phyloP scores from a whole-genome alignment of 2,888 invertebrate genomes.

The Ormyrus labotus region DNA sequence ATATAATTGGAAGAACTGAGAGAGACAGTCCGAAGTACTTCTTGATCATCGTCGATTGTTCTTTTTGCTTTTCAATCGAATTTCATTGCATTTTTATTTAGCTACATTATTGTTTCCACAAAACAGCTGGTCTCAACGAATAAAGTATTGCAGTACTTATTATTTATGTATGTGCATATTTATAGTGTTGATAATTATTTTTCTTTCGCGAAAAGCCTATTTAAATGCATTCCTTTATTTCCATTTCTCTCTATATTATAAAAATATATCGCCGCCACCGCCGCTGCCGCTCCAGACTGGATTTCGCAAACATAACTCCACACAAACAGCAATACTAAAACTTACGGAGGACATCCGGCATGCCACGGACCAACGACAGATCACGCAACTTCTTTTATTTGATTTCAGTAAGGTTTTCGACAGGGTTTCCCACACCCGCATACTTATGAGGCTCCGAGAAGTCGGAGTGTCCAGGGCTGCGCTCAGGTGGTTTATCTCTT shows the following conservation, averaged over 20 bases:
- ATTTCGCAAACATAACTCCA: no score
- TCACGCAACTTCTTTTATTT: no score
- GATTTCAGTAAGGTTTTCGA: no score
- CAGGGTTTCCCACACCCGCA: no score
- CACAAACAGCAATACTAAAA: no score
- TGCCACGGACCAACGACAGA: no score
- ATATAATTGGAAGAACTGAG: slow-evolving; percentile 49
- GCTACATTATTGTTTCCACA: background rate
- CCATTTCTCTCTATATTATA: background rate
- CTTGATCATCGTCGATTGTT: slow-evolving; percentile 7
- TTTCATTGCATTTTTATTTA: slow-evolving; percentile 4
- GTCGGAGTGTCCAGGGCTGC: no score
- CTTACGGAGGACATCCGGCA: no score
- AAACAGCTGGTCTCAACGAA: slow-evolving; percentile 9
- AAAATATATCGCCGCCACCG: no score
- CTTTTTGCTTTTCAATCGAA: background rate
- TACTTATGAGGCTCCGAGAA: no score
- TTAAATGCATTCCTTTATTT: slow-evolving; percentile 30
- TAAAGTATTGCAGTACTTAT: slow-evolving; percentile 10
- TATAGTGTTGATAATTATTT: background rate
- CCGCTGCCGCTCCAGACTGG: no score
- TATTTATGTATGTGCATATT: background rate
- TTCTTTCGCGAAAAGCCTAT: slow-evolving; percentile 30
- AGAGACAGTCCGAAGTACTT: slow-evolving; percentile 28
- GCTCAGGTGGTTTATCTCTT: no score